phyloP scores from a whole-genome alignment of 2,113 vertebrate genomes.

The Psammodynastes pulverulentus region DNA sequence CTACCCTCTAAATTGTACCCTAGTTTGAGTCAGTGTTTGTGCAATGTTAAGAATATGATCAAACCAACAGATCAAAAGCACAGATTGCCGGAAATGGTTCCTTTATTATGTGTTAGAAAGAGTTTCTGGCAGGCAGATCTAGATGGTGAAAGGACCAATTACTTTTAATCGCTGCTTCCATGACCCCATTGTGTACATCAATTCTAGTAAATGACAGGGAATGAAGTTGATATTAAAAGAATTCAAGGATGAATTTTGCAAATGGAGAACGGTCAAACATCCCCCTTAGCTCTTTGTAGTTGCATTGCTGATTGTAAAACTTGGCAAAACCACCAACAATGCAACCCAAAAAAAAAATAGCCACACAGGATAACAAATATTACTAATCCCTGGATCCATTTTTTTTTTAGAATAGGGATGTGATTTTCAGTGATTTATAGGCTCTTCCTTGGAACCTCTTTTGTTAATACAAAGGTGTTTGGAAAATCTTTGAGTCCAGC shows the following conservation, averaged over 20 bases:
- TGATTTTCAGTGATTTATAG: neutral
- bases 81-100: neutral
- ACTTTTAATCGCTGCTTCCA: neutral
- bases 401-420: neutral
- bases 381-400: neutral
- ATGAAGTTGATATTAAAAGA: neutral
- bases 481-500: neutral
- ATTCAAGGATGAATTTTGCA: neutral
- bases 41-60: neutral
- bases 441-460: neutral
- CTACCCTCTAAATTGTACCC: neutral
- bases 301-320: neutral
- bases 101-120: neutral
- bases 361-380: neutral
- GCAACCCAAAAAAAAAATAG: neutral
- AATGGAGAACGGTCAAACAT: neutral
- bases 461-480: neutral
- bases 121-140: neutral
- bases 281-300: neutral
- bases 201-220: neutral
- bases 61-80: neutral
- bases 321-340: neutral
- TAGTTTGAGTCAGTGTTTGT: neutral
- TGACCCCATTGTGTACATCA: neutral
- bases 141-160: neutral